Conservation (phyloP, 2,888 invertebrate genomes). For the Lottia gigantea region DNA sequence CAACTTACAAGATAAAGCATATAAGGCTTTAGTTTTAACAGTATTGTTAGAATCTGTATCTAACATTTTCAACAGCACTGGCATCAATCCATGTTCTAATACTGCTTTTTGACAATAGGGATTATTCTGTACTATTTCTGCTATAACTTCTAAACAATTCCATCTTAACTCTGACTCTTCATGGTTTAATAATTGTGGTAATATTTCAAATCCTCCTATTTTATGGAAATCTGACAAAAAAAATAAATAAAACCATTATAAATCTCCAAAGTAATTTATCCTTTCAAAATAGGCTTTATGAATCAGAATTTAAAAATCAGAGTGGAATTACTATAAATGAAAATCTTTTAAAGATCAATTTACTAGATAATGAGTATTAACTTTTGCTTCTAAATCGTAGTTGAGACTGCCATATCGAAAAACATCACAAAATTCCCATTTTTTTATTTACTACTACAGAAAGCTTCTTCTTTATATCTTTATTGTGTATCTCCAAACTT, state of each 20-base stretch:
- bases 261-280: background rate
- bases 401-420: too few relatives aligned
- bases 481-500: too few relatives aligned
- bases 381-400: background rate
- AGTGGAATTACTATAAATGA: background rate
- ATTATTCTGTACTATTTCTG: constrained; percentile 87
- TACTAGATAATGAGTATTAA: background rate
- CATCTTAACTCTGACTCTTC: constrained; percentile 75
- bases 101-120: constrained; percentile 81
- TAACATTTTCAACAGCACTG: constrained; percentile 74
- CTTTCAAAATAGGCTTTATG: too few relatives aligned
- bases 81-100: constrained; percentile 76
- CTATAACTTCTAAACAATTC: constrained; percentile 78
- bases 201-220: constrained; percentile 83
- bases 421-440: too few relatives aligned
- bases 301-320: too few relatives aligned
- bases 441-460: too few relatives aligned
- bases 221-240: constrained; percentile 79
- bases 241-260: too few relatives aligned
- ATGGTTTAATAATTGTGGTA: constrained; percentile 77
- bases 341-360: background rate
- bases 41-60: constrained; percentile 73
- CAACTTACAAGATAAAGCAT: constrained; percentile 82
- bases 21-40: constrained; percentile 78
- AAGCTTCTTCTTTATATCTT: too few relatives aligned